phyloP scores from a whole-genome alignment of 2,888 invertebrate genomes.

The Ypsolopha scabrella region DNA sequence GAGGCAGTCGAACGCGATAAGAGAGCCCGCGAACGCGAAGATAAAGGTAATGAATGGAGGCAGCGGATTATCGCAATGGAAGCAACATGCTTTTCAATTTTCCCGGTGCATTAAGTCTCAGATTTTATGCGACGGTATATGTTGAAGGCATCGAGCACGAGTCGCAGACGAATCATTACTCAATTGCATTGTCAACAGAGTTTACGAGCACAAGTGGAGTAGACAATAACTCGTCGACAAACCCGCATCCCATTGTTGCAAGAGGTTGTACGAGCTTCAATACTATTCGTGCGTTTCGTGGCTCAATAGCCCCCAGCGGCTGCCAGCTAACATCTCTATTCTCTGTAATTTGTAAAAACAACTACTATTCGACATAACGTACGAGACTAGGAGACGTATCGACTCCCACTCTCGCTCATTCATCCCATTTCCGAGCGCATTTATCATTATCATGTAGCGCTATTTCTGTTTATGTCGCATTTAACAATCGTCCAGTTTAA shows the following conservation, averaged over 20 bases:
- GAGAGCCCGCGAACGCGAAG: constrained; percentile 11
- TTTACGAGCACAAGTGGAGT: constrained; percentile 23
- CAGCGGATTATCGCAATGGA: constrained; percentile 7
- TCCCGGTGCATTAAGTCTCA: constrained; percentile 8
- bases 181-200: constrained; percentile 39
- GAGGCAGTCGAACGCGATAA: background rate
- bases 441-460: background rate
- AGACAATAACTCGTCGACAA: constrained; percentile 25
- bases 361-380: background rate
- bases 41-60: constrained; percentile 20
- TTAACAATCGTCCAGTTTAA: constrained; percentile 1
- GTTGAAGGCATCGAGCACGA: constrained; percentile 10
- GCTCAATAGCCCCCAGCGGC: background rate
- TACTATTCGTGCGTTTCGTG: background rate
- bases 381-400: background rate
- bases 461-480: background rate
- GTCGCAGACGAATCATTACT: constrained; percentile 29
- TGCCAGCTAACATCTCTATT: background rate
- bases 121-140: background rate
- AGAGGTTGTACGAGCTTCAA: background rate
- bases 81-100: constrained; percentile 9
- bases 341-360: background rate
- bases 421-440: background rate
- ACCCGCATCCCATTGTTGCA: constrained; percentile 51
- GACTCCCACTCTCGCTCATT: too few relatives aligned